Percentiles rank a stretch among this genome's conserved stretches.
Evolutionary conservation across 2,888 invertebrate genomes (phyloP).

Genomic region (Epistrophe eligans): DNA sequence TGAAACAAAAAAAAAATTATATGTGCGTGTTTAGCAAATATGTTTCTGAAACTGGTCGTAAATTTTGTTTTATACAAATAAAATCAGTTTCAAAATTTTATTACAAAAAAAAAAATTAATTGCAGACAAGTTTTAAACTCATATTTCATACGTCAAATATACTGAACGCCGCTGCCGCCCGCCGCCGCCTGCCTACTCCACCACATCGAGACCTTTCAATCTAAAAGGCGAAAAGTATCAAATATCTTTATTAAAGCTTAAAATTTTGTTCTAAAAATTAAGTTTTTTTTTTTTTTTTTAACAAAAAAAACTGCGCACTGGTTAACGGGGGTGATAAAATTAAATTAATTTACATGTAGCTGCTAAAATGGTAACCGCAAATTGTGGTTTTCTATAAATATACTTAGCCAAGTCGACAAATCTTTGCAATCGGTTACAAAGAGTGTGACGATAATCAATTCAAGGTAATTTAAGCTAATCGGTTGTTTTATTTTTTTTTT

Average conservation of each 20-base stretch:
- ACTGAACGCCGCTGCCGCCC: background rate
- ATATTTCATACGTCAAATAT: background rate
- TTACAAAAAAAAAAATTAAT: background rate
- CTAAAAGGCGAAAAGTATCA: background rate
- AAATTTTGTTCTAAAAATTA: background rate
- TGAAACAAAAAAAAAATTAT: background rate
- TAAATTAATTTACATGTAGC: conserved; percentile 60
- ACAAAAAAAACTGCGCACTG: conserved; percentile 18
- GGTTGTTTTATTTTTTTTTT: conserved; percentile 26
- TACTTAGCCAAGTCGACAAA: background rate
- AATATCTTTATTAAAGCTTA: conserved; percentile 14
- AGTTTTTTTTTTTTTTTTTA: background rate
- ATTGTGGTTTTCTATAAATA: conserved; percentile 51
- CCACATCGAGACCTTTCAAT: background rate
- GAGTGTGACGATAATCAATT: conserved; percentile 47
- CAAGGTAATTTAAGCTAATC: conserved; percentile 70
- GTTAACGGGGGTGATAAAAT: conserved; percentile 63
- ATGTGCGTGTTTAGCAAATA: conserved; percentile 39
- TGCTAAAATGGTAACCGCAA: conserved; percentile 44
- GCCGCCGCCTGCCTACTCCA: no score
- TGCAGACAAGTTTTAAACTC: background rate
- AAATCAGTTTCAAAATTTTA: background rate
- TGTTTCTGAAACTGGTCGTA: conserved; percentile 34
- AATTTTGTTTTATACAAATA: conserved; percentile 20
- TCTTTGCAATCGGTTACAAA: conserved; percentile 23